Base-by-base conservation (phyloP, 1,140 invertebrate genomes). In the Drosophila bipectinata region DNA sequence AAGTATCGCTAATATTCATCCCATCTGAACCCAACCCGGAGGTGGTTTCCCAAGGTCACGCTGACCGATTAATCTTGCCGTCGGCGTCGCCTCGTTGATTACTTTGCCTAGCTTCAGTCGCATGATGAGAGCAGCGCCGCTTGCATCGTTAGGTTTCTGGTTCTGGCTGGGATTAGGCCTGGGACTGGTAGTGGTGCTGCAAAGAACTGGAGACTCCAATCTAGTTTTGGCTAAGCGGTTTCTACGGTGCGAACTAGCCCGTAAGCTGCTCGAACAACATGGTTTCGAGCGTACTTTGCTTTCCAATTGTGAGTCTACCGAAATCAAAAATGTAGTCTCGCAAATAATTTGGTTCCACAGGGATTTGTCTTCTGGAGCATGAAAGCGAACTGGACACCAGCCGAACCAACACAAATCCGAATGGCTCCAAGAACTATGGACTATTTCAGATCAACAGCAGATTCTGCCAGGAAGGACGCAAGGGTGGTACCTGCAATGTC, bases 311-410 rank as follows among this genome's bases (percentile, higher is more conserved):
- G 37, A 84, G 78, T 61, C 51, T 49, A 3, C 2, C 34, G 10
- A 37, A n/a, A 10, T n/a, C 10, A 37, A n/a, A 37, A 4, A 37
- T 37, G 34, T 37, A 4, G 12, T 10, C 34, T 12, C 12, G 0
- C 10, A 4, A 37, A n/a, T 12, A 12, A 37, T 37, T n/a, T 37
- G 10, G 12, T 66, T 30, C 1, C 1, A 0, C 4, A 95, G 95
- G 95, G 94, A 93, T 96, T 3, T 96, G 96, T 71, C 81, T 96
- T 57, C 93, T 95, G 78, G 93, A 95, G 78, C 94, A 93, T 78
- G 95, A 95, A 52, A 96, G 95, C 77, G 93, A 93, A 0, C 91
- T 95, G 60, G 92, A 94, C 24, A 95, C 95, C 0, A 90, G 91
- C 3, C 93, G 94, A 76, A 82, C 94, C 1, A 94, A 92, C 0